A percentile compares a stretch with the other conserved stretches of the same genome.
Evolutionary conservation across 2,113 vertebrate genomes (phyloP).

Genomic region (Calidris pugnax): DNA sequence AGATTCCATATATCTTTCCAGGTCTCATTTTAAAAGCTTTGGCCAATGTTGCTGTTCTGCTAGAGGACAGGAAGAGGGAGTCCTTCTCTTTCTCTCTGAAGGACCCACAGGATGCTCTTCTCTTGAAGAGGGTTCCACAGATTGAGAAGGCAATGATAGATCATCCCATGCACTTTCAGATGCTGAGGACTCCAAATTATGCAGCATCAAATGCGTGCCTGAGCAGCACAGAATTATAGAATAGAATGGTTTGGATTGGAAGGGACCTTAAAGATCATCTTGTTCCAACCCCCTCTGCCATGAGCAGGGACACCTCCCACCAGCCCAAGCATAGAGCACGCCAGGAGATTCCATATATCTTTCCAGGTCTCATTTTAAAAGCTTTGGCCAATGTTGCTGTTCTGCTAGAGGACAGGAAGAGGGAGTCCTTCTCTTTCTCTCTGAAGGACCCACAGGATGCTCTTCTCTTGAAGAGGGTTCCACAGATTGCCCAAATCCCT

Average conservation of each 20-base stretch:
- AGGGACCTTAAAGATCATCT: too few relatives aligned
- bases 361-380: not conserved
- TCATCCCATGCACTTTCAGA: not conserved
- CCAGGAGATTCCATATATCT: rapidly evolving
- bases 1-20: rapidly evolving
- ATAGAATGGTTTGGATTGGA: not conserved
- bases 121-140: not conserved
- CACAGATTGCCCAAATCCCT: not conserved
- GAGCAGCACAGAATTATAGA: not conserved
- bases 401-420: slow-evolving; percentile 14
- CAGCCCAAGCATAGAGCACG: not conserved
- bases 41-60: not conserved
- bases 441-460: not conserved
- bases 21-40: not conserved
- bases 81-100: not conserved
- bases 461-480: not conserved
- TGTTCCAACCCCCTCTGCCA: not conserved
- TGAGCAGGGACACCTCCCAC: not conserved
- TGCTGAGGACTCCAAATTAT: not conserved
- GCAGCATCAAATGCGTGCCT: rapidly evolving
- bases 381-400: not conserved
- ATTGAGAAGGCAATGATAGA: not conserved
- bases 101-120: not conserved
- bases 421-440: slow-evolving; percentile 46
- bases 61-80: slow-evolving; percentile 36